A percentile compares a stretch with the other conserved stretches of the same genome.
Evolutionary conservation across 1,140 invertebrate genomes (phyloP).

Genomic region (Zaprionus camerounensis): DNA sequence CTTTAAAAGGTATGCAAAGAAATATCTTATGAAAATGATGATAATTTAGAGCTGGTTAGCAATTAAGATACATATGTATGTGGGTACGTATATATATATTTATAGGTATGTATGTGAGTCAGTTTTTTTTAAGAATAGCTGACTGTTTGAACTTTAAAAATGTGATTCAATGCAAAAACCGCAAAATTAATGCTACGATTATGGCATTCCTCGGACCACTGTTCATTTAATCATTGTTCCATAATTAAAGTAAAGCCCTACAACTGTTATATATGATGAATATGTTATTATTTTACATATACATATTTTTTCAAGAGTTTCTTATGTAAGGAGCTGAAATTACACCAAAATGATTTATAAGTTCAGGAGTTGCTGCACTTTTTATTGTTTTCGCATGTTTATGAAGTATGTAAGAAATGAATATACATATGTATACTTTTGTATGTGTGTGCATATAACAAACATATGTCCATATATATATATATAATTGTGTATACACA

Average conservation of each 20-base stretch:
- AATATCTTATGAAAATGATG: background rate
- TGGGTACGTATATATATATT: too few relatives aligned
- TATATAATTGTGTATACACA: background rate
- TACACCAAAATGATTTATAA: conserved; percentile 27
- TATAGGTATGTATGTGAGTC: background rate
- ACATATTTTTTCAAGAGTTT: background rate
- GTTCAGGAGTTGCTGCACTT: background rate
- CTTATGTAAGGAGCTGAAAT: background rate
- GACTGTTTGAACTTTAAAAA: background rate
- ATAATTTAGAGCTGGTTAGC: background rate
- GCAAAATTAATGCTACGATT: conserved; percentile 20
- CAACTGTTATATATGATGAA: background rate
- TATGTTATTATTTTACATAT: background rate
- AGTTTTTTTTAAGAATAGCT: background rate
- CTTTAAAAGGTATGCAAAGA: conserved; percentile 36
- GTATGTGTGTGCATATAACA: background rate
- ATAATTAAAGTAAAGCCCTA: conserved; percentile 12
- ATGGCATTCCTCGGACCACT: background rate
- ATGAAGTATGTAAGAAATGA: background rate
- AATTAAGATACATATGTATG: background rate
- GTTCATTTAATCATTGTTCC: conserved; percentile 22
- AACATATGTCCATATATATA: background rate
- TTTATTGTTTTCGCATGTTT: conserved; percentile 1
- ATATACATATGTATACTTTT: background rate
- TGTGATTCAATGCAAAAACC: conserved; percentile 29